Conservation (phyloP, 1,140 invertebrate genomes). For the Archegozetes longisetosus region DNA sequence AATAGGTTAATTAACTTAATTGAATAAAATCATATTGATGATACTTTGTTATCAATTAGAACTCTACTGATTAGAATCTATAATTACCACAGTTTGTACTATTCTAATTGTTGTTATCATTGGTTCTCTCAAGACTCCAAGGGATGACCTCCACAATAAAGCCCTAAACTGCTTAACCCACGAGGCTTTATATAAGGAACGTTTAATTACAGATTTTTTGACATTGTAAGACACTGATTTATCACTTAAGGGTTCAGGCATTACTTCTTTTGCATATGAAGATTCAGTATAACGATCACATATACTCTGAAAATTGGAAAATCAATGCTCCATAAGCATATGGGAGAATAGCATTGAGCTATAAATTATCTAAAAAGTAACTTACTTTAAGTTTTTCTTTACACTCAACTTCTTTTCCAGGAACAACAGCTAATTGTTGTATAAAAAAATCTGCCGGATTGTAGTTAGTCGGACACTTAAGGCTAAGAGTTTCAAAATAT, state of each 20-base stretch:
- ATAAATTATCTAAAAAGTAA: too few relatives aligned
- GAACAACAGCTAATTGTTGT: slow-evolving; percentile 59
- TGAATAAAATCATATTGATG: neutral
- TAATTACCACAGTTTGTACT: slow-evolving; percentile 73
- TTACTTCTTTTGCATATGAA: neutral
- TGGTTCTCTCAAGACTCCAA: slow-evolving; percentile 72
- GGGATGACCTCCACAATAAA: slow-evolving; percentile 74
- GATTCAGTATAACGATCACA: neutral
- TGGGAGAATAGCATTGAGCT: too few relatives aligned
- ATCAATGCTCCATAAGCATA: too few relatives aligned
- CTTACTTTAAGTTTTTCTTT: slow-evolving; percentile 25
- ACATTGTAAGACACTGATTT: neutral
- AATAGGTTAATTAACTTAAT: too few relatives aligned
- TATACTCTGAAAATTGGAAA: neutral
- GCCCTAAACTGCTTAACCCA: slow-evolving; percentile 76
- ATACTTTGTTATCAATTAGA: neutral
- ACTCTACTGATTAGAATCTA: slow-evolving; percentile 30
- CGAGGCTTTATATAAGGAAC: slow-evolving; percentile 51
- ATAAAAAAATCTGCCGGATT: slow-evolving; percentile 69
- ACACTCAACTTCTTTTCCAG: slow-evolving; percentile 52
- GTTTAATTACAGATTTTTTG: neutral
- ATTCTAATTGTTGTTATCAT: slow-evolving; percentile 69
- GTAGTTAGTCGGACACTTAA: slow-evolving; percentile 56
- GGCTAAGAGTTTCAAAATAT: slow-evolving; percentile 53
- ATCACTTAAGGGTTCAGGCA: neutral